These are phyloP conservation scores for Alligator sinensis DNA, from an alignment of 2,113 vertebrate species.

Conservation along the genomic window DNA sequence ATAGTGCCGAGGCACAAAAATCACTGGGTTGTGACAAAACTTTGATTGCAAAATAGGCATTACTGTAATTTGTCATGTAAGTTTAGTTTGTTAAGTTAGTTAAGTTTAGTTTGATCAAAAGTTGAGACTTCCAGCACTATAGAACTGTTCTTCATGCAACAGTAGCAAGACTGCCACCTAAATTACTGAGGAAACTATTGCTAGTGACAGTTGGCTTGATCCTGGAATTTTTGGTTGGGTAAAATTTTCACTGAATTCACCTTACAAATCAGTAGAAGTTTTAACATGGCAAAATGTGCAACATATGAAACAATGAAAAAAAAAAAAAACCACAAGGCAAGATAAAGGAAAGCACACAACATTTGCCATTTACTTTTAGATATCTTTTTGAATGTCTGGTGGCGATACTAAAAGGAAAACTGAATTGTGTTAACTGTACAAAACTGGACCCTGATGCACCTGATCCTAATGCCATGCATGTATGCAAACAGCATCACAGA, in stretches of 20 bases:
- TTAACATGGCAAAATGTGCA: background rate
- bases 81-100: background rate
- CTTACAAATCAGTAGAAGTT: background rate
- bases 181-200: background rate
- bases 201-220: rapidly evolving
- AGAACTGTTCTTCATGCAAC: background rate
- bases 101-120: background rate
- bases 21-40: no score
- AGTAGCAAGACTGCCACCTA: background rate
- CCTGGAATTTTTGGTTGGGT: background rate
- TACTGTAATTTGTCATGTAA: background rate
- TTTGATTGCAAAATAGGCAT: no score
- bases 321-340: background rate
- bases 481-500: background rate
- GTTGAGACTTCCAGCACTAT: background rate
- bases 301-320: background rate
- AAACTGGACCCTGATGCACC: background rate
- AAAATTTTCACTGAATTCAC: background rate
- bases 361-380: background rate
- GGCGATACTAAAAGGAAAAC: background rate
- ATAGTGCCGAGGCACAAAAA: no score
- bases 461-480: background rate
- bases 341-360: no score
- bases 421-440: background rate
- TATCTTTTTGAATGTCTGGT: background rate